Percentiles rank a stretch among this genome's conserved stretches.
Evolutionary conservation across 30 jellyfish, hydroid and myxozoan genomes (phyloP).

Genomic region (Aurelia sp.): DNA sequence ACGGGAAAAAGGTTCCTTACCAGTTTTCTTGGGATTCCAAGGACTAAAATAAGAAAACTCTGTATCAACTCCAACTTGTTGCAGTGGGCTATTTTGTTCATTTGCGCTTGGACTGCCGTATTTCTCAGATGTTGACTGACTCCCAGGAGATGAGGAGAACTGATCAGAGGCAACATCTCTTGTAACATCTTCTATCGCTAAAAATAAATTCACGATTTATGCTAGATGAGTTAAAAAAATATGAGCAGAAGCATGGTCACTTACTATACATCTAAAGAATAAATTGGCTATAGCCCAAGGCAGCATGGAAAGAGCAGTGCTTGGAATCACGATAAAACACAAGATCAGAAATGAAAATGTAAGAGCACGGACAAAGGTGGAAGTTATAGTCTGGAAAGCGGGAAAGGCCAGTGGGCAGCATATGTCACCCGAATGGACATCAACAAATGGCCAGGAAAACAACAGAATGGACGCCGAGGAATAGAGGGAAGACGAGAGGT

Average conservation of each 20-base stretch:
- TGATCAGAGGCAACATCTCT: constrained; percentile 34
- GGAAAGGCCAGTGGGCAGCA: no score
- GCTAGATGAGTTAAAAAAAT: not conserved
- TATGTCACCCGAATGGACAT: no score
- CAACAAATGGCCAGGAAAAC: no score
- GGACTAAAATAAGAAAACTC: constrained; percentile 87
- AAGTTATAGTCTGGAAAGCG: no score
- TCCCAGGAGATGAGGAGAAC: constrained; percentile 45
- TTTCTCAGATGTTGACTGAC: constrained; percentile 39
- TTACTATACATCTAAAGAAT: no score
- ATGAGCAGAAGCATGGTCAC: not conserved
- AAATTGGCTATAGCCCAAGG: no score
- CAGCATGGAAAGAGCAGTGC: no score
- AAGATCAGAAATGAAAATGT: no score
- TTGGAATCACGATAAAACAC: no score
- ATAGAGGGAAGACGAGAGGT: no score
- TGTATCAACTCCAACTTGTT: constrained; percentile 52
- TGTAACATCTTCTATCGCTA: constrained; percentile 16
- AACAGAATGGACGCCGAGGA: no score
- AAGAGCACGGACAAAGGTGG: no score
- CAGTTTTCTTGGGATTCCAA: constrained; percentile 59
- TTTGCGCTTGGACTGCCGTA: constrained; percentile 30
- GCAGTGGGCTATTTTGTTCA: constrained; percentile 50
- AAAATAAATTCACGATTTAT: not conserved
- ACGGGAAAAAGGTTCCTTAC: constrained; percentile 9